Percentiles rank a stretch among this genome's conserved stretches.
Conservation (phyloP, 2,797 vertebrate species). For the Galaxias olidus region DNA sequence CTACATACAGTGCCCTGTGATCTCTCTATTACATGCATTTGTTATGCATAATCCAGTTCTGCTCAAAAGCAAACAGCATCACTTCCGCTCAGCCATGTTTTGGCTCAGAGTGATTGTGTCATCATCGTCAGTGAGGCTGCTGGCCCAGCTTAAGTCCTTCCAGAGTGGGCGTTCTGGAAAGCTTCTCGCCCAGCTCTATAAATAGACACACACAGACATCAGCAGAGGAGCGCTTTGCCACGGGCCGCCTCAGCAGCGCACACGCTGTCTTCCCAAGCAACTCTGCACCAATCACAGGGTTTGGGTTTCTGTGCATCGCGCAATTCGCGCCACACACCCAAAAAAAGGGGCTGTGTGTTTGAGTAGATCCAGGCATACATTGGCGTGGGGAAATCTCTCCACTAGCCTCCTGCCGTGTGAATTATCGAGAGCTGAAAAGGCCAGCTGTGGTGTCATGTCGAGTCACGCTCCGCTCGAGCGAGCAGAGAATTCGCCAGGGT, state of each 20-base stretch:
- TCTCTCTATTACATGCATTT: slow-evolving; percentile 30
- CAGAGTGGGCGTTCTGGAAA: slow-evolving; percentile 55
- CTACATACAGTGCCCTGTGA: no score
- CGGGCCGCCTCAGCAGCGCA: slow-evolving; percentile 18
- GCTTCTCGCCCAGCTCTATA: slow-evolving; percentile 57
- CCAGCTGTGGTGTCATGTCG: slow-evolving; percentile 12
- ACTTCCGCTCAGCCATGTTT: slow-evolving; percentile 43
- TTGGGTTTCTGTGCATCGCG: neutral
- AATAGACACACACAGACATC: slow-evolving; percentile 52
- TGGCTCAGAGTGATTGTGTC: slow-evolving; percentile 69
- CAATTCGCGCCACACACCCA: no score
- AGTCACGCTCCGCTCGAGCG: neutral
- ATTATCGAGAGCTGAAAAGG: neutral
- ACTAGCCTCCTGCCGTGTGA: neutral
- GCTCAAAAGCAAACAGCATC: slow-evolving; percentile 44
- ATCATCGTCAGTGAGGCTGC: no score
- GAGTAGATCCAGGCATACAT: no score
- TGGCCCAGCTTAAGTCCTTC: slow-evolving; percentile 64
- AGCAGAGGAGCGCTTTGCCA: slow-evolving; percentile 44
- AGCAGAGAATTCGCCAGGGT: neutral
- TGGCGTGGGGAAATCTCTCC: neutral
- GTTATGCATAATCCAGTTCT: slow-evolving; percentile 48
- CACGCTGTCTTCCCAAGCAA: neutral
- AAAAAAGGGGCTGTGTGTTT: no score
- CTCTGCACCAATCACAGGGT: neutral